Base-by-base conservation (phyloP, 2,797 vertebrate genomes). In the Peromyscus nudipes region DNA sequence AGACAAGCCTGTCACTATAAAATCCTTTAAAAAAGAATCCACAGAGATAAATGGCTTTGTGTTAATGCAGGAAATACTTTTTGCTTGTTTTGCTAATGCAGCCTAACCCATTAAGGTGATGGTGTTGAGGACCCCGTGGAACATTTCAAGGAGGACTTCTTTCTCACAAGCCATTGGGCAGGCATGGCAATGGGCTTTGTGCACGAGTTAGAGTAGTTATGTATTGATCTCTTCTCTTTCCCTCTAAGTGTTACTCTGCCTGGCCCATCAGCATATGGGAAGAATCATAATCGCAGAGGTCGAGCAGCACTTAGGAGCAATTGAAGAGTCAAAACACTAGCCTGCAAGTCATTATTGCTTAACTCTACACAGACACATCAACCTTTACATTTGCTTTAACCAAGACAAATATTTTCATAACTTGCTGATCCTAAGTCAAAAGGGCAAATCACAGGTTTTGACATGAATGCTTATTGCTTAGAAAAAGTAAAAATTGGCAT, bases 251-350 rank as follows among this genome's bases (percentile, higher is more conserved):
- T 98, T 92, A 92, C 92, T 97, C 69, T 91, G 11, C 49, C 37
- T 29, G 80, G 46, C 52, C 76, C 80, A 81, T 96, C 92, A 93
- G 52, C n/a, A 9, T 65, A 93, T 95, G 83, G 87, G 27, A 93
- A 96, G 83, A 91, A 89, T 90, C 79, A 92, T 86, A 83, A 93
- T 60, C 81, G 76, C n/a, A 92, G 84, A 94, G 94, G 92, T 95
- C 92, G 96, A 90, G 90, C 73, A 97, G 93, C 94, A 90, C 96
- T 97, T 88, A 97, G 93, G 80, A 97, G 77, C 87, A 77, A 93
- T 84, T 92, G 92, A 95, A 96, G 83, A 97, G 80, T 94, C 89
- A 69, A 94, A 96, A 65, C 13, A n/a, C n/a, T 87, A 52, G 29
- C 31, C 83, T 93, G 40, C 16, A 19, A 90, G 65, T 67, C 87